A percentile compares a stretch with the other conserved stretches of the same genome.
These are phyloP conservation scores for Orycteropus afer DNA, from an alignment of 2,113 vertebrate species.

Conservation along the genomic window DNA sequence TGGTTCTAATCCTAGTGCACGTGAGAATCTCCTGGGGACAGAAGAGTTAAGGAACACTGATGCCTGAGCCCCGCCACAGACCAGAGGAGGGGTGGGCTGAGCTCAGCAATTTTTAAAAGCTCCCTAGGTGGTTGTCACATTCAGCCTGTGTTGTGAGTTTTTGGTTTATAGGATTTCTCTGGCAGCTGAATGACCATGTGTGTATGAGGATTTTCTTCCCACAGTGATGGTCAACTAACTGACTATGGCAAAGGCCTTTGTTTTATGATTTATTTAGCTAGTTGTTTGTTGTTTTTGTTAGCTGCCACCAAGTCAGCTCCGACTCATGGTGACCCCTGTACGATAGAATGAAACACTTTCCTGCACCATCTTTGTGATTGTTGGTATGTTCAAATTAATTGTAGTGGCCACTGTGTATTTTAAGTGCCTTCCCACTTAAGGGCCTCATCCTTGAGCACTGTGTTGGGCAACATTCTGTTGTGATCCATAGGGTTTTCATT, in stretches of 20 bases:
- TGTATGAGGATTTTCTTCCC: background rate
- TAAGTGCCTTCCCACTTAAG: no score
- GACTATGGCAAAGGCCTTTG: background rate
- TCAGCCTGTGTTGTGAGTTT: background rate
- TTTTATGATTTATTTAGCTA: background rate
- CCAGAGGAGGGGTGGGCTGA: background rate
- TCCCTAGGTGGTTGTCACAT: background rate
- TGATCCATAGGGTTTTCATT: no score
- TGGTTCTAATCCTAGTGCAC: fast-evolving
- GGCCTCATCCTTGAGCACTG: no score
- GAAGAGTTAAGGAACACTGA: background rate
- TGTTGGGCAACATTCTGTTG: no score
- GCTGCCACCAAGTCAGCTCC: background rate
- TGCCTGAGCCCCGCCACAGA: background rate
- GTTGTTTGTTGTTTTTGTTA: background rate
- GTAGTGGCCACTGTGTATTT: no score
- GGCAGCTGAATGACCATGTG: background rate
- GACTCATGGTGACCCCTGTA: background rate
- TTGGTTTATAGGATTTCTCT: background rate
- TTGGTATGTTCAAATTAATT: background rate
- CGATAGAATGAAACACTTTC: no score
- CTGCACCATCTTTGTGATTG: background rate
- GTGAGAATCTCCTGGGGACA: background rate
- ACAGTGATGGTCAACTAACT: background rate
- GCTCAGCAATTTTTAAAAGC: background rate